Evolutionary conservation across 1,140 invertebrate species (phyloP).

Genomic region (Magallana gigas): DNA sequence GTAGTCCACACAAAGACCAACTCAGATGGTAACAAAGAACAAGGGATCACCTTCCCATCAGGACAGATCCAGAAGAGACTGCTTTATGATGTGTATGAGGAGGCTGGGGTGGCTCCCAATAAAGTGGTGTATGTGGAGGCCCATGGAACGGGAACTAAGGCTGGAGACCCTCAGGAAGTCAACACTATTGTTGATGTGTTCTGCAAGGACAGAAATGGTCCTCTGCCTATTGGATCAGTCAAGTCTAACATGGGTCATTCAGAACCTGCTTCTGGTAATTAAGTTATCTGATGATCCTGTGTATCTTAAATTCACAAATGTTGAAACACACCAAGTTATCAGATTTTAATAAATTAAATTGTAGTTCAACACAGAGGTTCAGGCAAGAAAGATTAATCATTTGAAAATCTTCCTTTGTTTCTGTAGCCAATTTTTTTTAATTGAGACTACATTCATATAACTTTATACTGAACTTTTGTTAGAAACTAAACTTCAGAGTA

Average conservation of each 20-base stretch:
- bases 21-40: slow-evolving; percentile 92
- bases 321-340: background rate
- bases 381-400: too few species aligned
- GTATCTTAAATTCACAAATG: background rate
- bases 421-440: too few species aligned
- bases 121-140: slow-evolving; percentile 94
- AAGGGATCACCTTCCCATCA: slow-evolving; percentile 92
- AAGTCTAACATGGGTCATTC: slow-evolving; percentile 99
- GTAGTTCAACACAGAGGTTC: too few species aligned
- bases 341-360: too few species aligned
- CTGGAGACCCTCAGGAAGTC: slow-evolving; percentile 97
- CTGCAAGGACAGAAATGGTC: slow-evolving; percentile 86
- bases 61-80: slow-evolving; percentile 92
- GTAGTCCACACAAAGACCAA: slow-evolving; percentile 92
- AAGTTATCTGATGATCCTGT: background rate
- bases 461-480: too few species aligned
- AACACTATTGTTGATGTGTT: slow-evolving; percentile 95
- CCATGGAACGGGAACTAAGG: slow-evolving; percentile 95
- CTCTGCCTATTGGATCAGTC: slow-evolving; percentile 94
- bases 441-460: too few species aligned
- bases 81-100: slow-evolving; percentile 91
- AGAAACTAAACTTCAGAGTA: too few species aligned
- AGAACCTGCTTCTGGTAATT: slow-evolving; percentile 92
- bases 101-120: slow-evolving; percentile 88
- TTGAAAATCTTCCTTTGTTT: too few species aligned